phyloP scores from a whole-genome alignment of 2,113 vertebrate species.

The Alaudala cheleensis region DNA sequence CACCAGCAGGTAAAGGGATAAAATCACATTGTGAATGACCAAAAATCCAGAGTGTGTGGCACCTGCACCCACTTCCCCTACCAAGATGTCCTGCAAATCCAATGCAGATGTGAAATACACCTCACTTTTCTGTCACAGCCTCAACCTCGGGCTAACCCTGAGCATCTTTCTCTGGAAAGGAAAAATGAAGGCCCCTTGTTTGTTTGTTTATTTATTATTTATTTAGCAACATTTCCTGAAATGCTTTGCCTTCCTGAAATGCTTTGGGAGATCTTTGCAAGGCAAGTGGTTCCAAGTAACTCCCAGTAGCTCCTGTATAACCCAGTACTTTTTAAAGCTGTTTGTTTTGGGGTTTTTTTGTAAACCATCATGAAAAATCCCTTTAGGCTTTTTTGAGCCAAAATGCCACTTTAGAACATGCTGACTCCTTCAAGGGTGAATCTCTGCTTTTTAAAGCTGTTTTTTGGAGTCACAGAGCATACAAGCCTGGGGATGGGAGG shows the following conservation, averaged over 20 bases:
- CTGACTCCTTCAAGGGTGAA: background rate
- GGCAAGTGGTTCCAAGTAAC: background rate
- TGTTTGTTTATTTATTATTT: background rate
- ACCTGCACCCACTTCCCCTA: background rate
- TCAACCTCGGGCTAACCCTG: accelerated
- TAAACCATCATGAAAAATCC: background rate
- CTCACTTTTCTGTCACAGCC: background rate
- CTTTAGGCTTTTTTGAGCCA: background rate
- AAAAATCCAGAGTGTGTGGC: background rate
- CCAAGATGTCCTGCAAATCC: background rate
- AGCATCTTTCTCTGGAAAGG: background rate
- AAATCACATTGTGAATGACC: background rate
- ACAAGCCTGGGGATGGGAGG: accelerated
- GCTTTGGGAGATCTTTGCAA: background rate
- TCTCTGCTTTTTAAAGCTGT: background rate
- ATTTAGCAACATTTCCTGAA: background rate
- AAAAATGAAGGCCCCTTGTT: background rate
- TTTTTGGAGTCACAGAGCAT: accelerated
- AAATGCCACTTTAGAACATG: background rate
- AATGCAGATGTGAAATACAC: background rate
- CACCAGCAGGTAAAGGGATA: background rate
- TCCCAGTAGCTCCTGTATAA: background rate
- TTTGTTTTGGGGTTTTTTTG: background rate
- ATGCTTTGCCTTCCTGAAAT: background rate
- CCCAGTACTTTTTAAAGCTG: too few relatives aligned